Conservation (phyloP, 2,113 vertebrate species). For the Girardinichthys multiradiatus region DNA sequence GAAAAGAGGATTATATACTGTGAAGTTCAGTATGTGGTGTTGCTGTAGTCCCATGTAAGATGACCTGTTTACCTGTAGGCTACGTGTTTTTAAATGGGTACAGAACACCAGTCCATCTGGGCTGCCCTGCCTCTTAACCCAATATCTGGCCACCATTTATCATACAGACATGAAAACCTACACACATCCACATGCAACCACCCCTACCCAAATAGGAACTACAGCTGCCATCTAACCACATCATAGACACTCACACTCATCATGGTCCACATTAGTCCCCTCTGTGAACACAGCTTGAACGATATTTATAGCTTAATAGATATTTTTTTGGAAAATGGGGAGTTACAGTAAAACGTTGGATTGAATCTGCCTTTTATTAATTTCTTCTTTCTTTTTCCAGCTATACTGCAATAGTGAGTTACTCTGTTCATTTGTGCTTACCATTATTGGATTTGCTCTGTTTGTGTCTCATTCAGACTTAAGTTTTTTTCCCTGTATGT, state of each 20-base stretch:
- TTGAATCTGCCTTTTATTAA: conserved; percentile 11
- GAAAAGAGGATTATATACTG: background rate
- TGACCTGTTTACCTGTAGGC: conserved; percentile 14
- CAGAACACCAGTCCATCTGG: conserved; percentile 65
- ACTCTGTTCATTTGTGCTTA: conserved; percentile 26
- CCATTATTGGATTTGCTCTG: conserved; percentile 26
- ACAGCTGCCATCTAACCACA: conserved; percentile 70
- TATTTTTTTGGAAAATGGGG: conserved; percentile 57
- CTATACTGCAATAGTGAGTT: conserved; percentile 38
- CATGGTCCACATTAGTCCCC: conserved; percentile 73
- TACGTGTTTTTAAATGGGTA: conserved; percentile 41
- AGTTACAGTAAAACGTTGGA: conserved; percentile 61
- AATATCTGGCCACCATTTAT: conserved; percentile 66
- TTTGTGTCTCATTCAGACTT: conserved; percentile 54
- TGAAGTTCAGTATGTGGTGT: background rate
- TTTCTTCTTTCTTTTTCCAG: conserved; percentile 8
- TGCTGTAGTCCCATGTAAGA: background rate
- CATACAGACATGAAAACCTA: conserved; percentile 55
- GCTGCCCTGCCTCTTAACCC: conserved; percentile 60
- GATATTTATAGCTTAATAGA: conserved; percentile 74
- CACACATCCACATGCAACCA: conserved; percentile 40
- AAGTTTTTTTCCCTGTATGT: conserved; percentile 25
- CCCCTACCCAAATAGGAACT: conserved; percentile 36
- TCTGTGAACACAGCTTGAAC: conserved; percentile 53
- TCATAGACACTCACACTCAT: conserved; percentile 62